These are phyloP conservation scores for Psophia crepitans DNA, from an alignment of 2,113 vertebrate genomes.

Conservation along the genomic window DNA sequence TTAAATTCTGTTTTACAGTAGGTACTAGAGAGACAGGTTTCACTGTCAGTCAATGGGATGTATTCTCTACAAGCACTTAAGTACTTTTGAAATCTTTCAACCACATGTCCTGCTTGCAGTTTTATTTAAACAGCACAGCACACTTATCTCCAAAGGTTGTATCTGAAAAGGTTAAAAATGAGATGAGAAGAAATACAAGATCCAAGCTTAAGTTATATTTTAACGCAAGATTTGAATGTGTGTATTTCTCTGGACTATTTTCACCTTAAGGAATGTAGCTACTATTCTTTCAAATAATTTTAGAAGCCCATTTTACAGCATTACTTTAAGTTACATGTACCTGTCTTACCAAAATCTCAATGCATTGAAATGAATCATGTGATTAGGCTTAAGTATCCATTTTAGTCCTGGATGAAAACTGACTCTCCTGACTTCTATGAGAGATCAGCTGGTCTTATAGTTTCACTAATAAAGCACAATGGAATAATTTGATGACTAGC, in stretches of 20 bases:
- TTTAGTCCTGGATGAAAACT: background rate
- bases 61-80: background rate
- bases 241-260: background rate
- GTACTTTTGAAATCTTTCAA: background rate
- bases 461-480: background rate
- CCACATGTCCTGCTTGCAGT: background rate
- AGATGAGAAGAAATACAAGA: background rate
- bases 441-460: background rate
- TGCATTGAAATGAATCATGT: background rate
- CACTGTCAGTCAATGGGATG: background rate
- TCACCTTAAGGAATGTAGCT: background rate
- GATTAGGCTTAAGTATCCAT: background rate
- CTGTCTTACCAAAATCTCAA: background rate
- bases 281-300: background rate
- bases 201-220: background rate
- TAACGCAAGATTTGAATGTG: background rate
- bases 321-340: background rate
- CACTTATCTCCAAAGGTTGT: background rate
- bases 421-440: background rate
- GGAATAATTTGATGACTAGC: background rate
- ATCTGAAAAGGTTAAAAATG: background rate
- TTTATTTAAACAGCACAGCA: background rate
- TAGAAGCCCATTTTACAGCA: background rate
- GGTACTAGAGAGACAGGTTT: background rate
- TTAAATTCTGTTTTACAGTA: background rate